phyloP scores from a whole-genome alignment of 2,888 invertebrate species.

The Tachina lurida region DNA sequence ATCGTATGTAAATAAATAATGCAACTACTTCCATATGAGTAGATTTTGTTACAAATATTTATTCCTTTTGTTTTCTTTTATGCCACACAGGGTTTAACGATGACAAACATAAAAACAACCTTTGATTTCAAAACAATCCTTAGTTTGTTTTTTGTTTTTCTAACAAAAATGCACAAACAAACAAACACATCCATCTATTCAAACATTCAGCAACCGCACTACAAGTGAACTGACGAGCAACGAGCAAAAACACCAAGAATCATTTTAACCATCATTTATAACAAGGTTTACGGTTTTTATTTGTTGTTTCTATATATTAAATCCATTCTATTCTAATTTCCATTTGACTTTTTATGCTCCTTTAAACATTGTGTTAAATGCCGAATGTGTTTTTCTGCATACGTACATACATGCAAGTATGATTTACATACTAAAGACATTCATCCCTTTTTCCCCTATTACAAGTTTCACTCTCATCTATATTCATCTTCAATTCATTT shows the following conservation, averaged over 20 bases:
- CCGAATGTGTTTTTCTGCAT: constrained; percentile 60
- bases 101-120: constrained; percentile 80
- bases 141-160: constrained; percentile 77
- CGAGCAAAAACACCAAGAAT: constrained; percentile 50
- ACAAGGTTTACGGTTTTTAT: constrained; percentile 50
- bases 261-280: constrained; percentile 70
- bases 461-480: constrained; percentile 41
- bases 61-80: constrained; percentile 37
- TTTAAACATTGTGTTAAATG: constrained; percentile 80
- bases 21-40: constrained; percentile 12
- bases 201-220: constrained; percentile 22
- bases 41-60: constrained; percentile 54
- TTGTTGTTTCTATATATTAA: constrained; percentile 60
- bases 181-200: constrained; percentile 57
- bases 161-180: constrained; percentile 45
- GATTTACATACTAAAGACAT: constrained; percentile 72
- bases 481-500: constrained; percentile 73
- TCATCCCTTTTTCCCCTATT: constrained; percentile 51
- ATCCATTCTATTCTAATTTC: constrained; percentile 71
- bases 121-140: constrained; percentile 76
- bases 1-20: constrained; percentile 25
- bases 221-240: constrained; percentile 35
- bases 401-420: neutral
- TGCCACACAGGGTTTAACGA: constrained; percentile 69
- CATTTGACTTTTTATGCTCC: constrained; percentile 82